phyloP scores from a whole-genome alignment of 2,113 vertebrate genomes.

The Psilopsiagon aymara region DNA sequence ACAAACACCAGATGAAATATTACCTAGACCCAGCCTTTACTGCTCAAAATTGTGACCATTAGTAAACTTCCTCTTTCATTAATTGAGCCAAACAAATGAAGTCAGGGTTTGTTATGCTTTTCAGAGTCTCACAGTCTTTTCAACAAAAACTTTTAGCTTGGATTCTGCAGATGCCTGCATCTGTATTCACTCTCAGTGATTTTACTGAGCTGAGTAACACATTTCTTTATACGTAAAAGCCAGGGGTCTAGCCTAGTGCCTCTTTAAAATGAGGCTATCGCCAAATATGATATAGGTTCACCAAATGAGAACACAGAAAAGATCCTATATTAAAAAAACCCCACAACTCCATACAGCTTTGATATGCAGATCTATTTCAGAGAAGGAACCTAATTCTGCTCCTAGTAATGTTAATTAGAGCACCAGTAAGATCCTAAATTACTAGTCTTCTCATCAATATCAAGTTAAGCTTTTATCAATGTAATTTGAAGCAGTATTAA shows the following conservation, averaged over 20 bases:
- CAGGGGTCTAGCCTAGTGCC: not conserved
- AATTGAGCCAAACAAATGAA: not conserved
- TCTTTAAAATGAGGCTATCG: not conserved
- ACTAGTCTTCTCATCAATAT: slow-evolving; percentile 42
- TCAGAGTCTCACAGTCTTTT: not conserved
- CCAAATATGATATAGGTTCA: not conserved
- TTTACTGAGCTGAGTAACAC: not conserved
- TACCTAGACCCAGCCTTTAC: not conserved
- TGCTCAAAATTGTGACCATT: not conserved
- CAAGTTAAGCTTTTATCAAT: slow-evolving; percentile 57
- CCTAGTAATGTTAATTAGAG: slow-evolving; percentile 16
- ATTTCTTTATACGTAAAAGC: not conserved
- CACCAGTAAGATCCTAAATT: slow-evolving; percentile 29
- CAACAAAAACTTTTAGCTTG: not conserved
- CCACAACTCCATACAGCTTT: not conserved
- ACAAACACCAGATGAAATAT: not conserved
- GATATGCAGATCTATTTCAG: not conserved
- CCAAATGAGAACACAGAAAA: not conserved
- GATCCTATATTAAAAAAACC: not conserved
- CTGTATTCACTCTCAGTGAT: not conserved
- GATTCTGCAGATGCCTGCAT: not conserved
- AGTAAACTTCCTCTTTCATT: not conserved
- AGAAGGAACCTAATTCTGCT: slow-evolving; percentile 18
- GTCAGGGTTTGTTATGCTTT: not conserved
- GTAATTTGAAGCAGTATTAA: slow-evolving; percentile 46